Evolutionary conservation across 2,888 invertebrate genomes (phyloP).

Genomic region (Rambutsinella grinnellia): DNA sequence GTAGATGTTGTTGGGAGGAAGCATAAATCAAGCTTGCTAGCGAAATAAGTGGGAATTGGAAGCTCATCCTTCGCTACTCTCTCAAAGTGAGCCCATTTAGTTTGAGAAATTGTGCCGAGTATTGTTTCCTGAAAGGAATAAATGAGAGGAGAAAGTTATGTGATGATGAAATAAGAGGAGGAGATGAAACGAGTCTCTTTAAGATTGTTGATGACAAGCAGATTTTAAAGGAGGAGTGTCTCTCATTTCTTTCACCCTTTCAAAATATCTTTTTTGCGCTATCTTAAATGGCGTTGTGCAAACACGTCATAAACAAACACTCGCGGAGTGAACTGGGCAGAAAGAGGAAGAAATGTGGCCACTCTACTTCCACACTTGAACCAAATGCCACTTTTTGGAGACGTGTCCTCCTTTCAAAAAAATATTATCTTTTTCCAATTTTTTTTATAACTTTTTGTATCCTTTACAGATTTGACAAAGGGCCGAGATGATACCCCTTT

Average conservation of each 20-base stretch:
- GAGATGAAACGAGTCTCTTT: not conserved
- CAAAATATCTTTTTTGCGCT: not conserved
- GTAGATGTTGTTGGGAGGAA: not conserved
- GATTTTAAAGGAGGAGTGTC: not conserved
- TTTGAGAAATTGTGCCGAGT: no score
- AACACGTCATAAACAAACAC: not conserved
- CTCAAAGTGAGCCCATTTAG: no score
- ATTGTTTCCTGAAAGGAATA: not conserved
- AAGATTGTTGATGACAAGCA: not conserved
- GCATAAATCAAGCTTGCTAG: not conserved
- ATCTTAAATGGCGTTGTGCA: not conserved
- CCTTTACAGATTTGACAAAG: conserved; percentile 3
- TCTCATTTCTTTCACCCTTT: not conserved
- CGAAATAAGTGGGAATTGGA: not conserved
- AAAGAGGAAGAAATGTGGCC: not conserved
- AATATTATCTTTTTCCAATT: not conserved
- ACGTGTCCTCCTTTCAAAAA: not conserved
- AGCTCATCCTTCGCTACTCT: not conserved
- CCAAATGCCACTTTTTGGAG: conserved; percentile 1
- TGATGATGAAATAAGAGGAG: not conserved
- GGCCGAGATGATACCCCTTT: conserved; percentile 61
- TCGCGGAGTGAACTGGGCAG: not conserved
- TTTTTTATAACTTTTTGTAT: not conserved
- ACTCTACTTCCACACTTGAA: not conserved
- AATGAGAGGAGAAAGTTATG: not conserved